A percentile compares a stretch with the other conserved stretches of the same genome.
phyloP scores from a whole-genome alignment of 2,888 invertebrate genomes.

The Pollenia amentaria region DNA sequence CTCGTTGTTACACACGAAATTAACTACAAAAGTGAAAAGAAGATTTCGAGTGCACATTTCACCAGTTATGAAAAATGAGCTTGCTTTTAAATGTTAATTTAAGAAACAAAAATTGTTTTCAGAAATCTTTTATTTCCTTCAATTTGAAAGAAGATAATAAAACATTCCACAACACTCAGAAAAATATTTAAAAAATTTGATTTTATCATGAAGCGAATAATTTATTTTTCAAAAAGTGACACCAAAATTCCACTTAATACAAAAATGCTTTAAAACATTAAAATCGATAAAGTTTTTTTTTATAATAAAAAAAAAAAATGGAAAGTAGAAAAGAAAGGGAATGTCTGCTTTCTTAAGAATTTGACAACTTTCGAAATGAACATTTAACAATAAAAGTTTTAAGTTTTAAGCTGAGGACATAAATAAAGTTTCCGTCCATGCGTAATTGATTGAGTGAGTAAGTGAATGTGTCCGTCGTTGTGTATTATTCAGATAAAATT shows the following conservation, averaged over 20 bases:
- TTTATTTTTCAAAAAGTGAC: neutral
- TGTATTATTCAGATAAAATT: slow-evolving; percentile 33
- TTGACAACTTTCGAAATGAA: slow-evolving; percentile 34
- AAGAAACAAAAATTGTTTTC: too few relatives aligned
- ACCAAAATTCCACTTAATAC: neutral
- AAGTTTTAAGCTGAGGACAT: slow-evolving; percentile 23
- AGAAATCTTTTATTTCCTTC: too few relatives aligned
- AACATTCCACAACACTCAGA: neutral
- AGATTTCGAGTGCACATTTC: too few relatives aligned
- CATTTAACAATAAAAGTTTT: slow-evolving; percentile 35
- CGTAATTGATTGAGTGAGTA: neutral
- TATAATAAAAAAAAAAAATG: neutral
- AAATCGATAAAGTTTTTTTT: slow-evolving; percentile 16
- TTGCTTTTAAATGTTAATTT: too few relatives aligned
- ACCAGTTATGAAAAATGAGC: too few relatives aligned
- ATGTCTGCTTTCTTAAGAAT: slow-evolving; percentile 6
- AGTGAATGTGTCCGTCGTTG: neutral
- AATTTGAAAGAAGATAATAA: too few relatives aligned
- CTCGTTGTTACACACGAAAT: too few relatives aligned
- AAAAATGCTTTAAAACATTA: slow-evolving; percentile 5
- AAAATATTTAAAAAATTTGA: slow-evolving; percentile 7
- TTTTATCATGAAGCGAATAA: neutral
- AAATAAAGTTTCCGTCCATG: neutral
- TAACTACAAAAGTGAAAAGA: too few relatives aligned
- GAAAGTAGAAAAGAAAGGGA: neutral